phyloP scores from a whole-genome alignment of 2,113 vertebrate genomes.

The Noctilio leporinus region DNA sequence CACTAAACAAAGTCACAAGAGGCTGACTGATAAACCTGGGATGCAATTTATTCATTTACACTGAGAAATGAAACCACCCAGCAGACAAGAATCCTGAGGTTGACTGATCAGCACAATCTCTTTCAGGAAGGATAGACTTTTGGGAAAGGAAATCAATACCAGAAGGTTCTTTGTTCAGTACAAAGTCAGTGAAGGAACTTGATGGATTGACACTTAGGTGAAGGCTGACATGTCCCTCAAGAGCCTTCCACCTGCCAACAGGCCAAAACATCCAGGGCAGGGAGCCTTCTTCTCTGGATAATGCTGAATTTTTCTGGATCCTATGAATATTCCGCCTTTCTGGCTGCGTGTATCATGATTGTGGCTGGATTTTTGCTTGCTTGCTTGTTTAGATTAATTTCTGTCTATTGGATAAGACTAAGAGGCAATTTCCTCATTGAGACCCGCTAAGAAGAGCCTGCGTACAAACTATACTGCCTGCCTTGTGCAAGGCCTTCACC shows the following conservation, averaged over 20 bases:
- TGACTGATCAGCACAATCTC: slow-evolving; percentile 60
- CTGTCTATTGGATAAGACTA: neutral
- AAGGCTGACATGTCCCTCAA: neutral
- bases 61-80: slow-evolving; percentile 15
- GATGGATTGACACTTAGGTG: slow-evolving; percentile 24
- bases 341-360: neutral
- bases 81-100: slow-evolving; percentile 34
- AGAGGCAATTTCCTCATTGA: neutral
- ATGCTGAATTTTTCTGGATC: neutral
- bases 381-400: neutral
- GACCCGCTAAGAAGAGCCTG: neutral
- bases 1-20: slow-evolving; percentile 11
- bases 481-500: neutral
- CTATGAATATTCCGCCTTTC: neutral
- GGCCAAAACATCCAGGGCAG: neutral
- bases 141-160: slow-evolving; percentile 65
- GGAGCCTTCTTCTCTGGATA: neutral
- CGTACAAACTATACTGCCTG: too few relatives aligned
- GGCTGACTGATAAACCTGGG: slow-evolving; percentile 8
- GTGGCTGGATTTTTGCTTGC: neutral
- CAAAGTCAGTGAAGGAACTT: slow-evolving; percentile 37
- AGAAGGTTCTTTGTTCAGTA: slow-evolving; percentile 43
- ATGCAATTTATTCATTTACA: slow-evolving; percentile 37
- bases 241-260: neutral
- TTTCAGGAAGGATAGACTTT: slow-evolving; percentile 60